phyloP scores from a whole-genome alignment of 2,888 invertebrate genomes.

The Mythimna vitellina region DNA sequence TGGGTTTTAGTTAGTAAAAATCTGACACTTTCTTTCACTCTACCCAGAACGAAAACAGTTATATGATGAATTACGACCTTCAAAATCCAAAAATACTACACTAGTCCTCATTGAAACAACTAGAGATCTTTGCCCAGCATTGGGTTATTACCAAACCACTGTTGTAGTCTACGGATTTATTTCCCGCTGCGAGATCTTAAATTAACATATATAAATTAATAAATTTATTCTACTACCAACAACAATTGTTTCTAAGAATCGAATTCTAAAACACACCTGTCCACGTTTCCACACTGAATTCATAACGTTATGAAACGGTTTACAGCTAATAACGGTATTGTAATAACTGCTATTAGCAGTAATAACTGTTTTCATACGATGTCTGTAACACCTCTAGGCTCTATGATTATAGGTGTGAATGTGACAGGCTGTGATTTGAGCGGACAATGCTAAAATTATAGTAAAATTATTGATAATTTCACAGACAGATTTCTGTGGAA shows the following conservation, averaged over 20 bases:
- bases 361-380: slow-evolving; percentile 50
- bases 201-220: not conserved
- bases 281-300: slow-evolving; percentile 42
- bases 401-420: slow-evolving; percentile 11
- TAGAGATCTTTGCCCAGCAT: too few species aligned
- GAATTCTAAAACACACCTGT: slow-evolving; percentile 31
- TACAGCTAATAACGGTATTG: slow-evolving; percentile 30
- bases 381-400: slow-evolving; percentile 8
- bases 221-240: not conserved
- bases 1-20: too few species aligned
- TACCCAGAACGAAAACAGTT: too few species aligned
- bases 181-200: not conserved
- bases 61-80: too few species aligned
- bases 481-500: slow-evolving; percentile 13
- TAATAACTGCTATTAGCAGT: slow-evolving; percentile 43
- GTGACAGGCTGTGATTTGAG: slow-evolving; percentile 1
- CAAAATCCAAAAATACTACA: too few species aligned
- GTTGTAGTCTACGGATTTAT: too few species aligned
- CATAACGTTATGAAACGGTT: slow-evolving; percentile 35
- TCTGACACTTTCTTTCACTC: too few species aligned
- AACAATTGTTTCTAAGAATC: slow-evolving; percentile 9
- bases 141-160: too few species aligned
- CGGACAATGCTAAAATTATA: slow-evolving; percentile 11
- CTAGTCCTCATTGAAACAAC: too few species aligned
- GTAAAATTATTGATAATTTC: slow-evolving; percentile 27